Evolutionary conservation across 2,888 invertebrate species (phyloP), one percentile per base, ranked within the genome.

Genomic region (Dryocosmus kuriphilus): DNA sequence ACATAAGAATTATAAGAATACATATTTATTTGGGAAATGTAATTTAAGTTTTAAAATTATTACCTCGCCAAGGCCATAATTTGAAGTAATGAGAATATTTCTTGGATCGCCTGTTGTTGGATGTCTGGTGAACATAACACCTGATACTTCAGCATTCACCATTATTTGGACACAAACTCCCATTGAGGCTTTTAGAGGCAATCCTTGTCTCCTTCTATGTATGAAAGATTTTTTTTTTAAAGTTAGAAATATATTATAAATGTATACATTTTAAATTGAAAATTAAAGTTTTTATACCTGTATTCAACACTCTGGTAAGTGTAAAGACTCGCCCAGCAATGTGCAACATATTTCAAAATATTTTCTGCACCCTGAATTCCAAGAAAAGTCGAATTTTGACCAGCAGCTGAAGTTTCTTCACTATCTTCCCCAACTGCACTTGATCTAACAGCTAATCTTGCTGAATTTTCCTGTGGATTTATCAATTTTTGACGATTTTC

Each of bases 321-420:
- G 88, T 95, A 97, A 83, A 96, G 94, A 0, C 97, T 97, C 0
- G 95, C 96, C 97, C 97, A 98, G 89, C 97, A 97, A 77, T 93
- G 93, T 67, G 93, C 92, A 1, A 97, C 92, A 8, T 94, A 95
- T 41, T 92, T 87, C 16, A 94, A 80, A 14, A 96, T 92, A 77
- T 94, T 93, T 0, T 90, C 91, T 60, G 92, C 90, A 0, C 93
- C 93, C 55, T 89, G 89, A 75, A 96, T 94, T 0, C 96, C 96
- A 4, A 97, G 92, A 80, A 95, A 94, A 0, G 96, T 96, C 79
- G 95, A 95, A 92, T 97, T 96, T 92, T 97, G 97, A 0, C 97
- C 97, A 0, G 97, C 97, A 5, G 96, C 95, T 0, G 97, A 97
- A 16, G 96, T 92, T 73, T 96, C 96, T 79, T 95, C 94, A 9